phyloP scores from a whole-genome alignment of 2,888 invertebrate species.

The Hemaris fuciformis region DNA sequence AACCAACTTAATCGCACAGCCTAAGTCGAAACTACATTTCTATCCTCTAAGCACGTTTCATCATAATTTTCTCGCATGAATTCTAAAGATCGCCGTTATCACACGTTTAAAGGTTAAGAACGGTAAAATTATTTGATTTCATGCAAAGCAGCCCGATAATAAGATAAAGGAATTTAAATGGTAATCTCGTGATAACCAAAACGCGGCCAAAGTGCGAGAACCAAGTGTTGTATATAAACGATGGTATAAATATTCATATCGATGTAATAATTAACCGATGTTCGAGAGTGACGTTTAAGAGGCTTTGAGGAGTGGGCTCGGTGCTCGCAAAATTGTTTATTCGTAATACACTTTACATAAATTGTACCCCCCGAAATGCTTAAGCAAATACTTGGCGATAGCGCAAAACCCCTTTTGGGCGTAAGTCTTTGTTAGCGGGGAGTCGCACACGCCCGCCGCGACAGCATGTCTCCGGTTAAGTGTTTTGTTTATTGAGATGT shows the following conservation, averaged over 20 bases:
- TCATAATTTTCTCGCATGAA: no score
- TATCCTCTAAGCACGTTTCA: no score
- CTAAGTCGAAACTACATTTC: no score
- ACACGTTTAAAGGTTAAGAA: no score
- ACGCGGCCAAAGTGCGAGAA: no score
- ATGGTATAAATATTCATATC: conserved; percentile 8
- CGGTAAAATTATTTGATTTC: no score
- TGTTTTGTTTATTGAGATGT: neutral
- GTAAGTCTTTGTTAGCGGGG: conserved; percentile 20
- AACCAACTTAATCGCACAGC: no score
- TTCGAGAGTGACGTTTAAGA: conserved; percentile 1
- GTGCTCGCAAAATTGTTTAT: conserved; percentile 16
- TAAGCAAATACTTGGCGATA: conserved; percentile 29
- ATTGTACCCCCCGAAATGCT: conserved; percentile 28
- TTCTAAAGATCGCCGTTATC: no score
- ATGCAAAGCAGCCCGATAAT: no score
- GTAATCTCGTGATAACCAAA: no score
- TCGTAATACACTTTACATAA: conserved; percentile 24
- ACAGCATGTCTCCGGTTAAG: neutral
- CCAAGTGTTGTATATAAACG: no score
- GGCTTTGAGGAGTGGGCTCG: neutral
- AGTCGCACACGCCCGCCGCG: conserved; percentile 6
- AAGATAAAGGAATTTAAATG: no score
- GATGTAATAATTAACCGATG: conserved; percentile 12
- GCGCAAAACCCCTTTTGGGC: conserved; percentile 23